Base-by-base conservation (phyloP, 2,888 invertebrate species). In the Drosophila trichaetosa region DNA sequence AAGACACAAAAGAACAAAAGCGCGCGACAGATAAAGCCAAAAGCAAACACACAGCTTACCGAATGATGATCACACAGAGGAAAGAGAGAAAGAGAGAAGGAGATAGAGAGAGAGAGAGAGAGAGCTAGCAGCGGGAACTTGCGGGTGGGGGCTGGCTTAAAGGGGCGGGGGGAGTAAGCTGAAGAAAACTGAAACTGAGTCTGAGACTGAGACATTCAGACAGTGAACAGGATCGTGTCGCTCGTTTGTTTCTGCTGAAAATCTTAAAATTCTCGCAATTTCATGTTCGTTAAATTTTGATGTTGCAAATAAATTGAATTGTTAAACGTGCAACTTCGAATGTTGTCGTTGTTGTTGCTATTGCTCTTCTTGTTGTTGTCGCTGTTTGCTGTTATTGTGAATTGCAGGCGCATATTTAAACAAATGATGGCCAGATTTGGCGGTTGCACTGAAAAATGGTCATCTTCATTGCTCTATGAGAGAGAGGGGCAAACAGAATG, bases 191-290 rank as follows among this genome's bases (percentile, higher is more conserved):
- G 38, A 65, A 46, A 24, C 69, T 58, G 49, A 51, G 42, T 18
- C 76, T 54, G 54, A 60, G 63, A 53, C 69, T 51, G 57, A 53
- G 82, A 82, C 82, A 70, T 68, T 76, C 76, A 66, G 79, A 78
- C 81, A 74, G 81, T 70, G 76, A 69, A 73, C 80, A 86, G 90
- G 90, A 90, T 90, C 93, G 92, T 93, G 93, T 92, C 93, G 92
- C 92, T 93, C 91, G 93, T 93, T 93, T 93, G 93, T 93, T 93
- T 93, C 92, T 88, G 83, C 80, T 90, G 92, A 93, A 86, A 92
- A 93, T 91, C 91, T 90, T 92, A 90, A 93, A 92, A 93, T 93
- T 93, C 93, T 91, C 92, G 92, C 92, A 92, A 93, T 92, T 93
- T 93, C 91, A 91, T 92, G 91, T 92, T 91, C 91, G 92, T 92